phyloP scores from a whole-genome alignment of 2,797 vertebrate species.

The Paedocypris micromegethes region DNA sequence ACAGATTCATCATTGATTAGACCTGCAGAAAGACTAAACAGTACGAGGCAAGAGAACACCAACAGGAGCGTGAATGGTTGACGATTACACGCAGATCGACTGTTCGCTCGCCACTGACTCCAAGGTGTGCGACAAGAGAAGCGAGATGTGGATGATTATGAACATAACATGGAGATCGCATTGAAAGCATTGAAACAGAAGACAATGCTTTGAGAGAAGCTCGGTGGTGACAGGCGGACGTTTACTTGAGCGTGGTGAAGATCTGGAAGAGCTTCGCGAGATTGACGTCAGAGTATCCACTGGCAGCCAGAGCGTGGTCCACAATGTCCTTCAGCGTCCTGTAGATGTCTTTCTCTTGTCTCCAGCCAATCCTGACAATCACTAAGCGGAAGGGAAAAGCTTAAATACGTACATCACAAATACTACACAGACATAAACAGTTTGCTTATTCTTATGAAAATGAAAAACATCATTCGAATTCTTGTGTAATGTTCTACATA shows the following conservation, averaged over 20 bases:
- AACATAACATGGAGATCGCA: not conserved
- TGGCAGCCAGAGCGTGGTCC: constrained; percentile 76
- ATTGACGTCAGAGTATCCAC: constrained; percentile 90
- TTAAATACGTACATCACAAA: not conserved
- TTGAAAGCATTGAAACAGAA: too few species aligned
- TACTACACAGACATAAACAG: too few species aligned
- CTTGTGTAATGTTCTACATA: too few species aligned
- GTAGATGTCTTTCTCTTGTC: constrained; percentile 63
- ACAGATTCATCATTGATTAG: constrained; percentile 45
- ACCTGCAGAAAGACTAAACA: constrained; percentile 37
- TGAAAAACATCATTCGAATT: too few species aligned
- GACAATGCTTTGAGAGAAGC: not conserved
- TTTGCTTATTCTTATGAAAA: too few species aligned
- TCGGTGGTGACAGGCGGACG: not conserved
- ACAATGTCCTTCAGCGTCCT: constrained; percentile 77
- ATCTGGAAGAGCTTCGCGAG: constrained; percentile 87
- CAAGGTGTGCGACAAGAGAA: constrained; percentile 6
- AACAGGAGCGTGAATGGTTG: constrained; percentile 19
- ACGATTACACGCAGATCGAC: constrained; percentile 26
- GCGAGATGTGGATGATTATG: not conserved
- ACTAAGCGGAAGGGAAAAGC: constrained; percentile 27
- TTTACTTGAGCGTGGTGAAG: constrained; percentile 67
- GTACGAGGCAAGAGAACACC: constrained; percentile 33
- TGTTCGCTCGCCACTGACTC: constrained; percentile 27
- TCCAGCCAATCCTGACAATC: not conserved